Evolutionary conservation across 2,888 invertebrate species (phyloP).

Genomic region (Bellardia bayeri): DNA sequence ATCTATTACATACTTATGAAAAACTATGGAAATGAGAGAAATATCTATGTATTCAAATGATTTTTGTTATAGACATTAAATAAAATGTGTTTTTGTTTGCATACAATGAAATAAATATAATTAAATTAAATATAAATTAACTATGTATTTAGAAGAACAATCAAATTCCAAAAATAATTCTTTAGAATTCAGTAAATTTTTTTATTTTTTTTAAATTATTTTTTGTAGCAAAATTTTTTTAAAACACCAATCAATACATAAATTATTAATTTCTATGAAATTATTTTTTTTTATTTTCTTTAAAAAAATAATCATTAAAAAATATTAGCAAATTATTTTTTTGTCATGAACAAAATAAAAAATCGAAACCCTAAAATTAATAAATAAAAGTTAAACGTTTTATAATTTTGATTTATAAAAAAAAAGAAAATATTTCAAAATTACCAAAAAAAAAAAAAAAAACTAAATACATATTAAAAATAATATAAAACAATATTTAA

Average conservation of each 20-base stretch:
- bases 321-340: slow-evolving; percentile 60
- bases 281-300: slow-evolving; percentile 48
- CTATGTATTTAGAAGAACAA: not conserved
- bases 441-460: slow-evolving; percentile 44
- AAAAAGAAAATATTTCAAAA: slow-evolving; percentile 36
- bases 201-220: slow-evolving; percentile 7
- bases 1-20: no score
- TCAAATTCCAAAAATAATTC: not conserved
- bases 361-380: slow-evolving; percentile 17
- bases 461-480: not conserved
- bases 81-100: not conserved
- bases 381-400: slow-evolving; percentile 35
- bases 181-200: not conserved
- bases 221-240: slow-evolving; percentile 42
- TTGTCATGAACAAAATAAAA: slow-evolving; percentile 41
- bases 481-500: not conserved
- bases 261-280: slow-evolving; percentile 67
- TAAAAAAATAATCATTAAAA: slow-evolving; percentile 37
- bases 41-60: no score
- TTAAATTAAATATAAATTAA: no score
- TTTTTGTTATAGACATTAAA: not conserved
- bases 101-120: no score
- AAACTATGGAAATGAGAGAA: no score
- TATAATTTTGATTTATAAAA: slow-evolving; percentile 53
- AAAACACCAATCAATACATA: not conserved